Conservation (phyloP, 2,888 invertebrate species). For the Prenolepis imparis region DNA sequence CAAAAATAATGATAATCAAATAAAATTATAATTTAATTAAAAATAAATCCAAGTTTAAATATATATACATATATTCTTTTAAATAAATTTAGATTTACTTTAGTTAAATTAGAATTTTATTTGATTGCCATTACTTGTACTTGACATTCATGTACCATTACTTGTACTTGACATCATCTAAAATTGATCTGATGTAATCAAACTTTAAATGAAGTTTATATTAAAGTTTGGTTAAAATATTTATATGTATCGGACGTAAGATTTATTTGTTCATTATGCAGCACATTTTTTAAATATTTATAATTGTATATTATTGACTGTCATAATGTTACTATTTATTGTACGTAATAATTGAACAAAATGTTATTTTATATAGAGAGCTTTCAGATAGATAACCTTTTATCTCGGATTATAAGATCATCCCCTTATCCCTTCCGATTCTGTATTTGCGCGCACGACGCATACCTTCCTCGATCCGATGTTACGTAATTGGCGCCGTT, state of each 20-base stretch:
- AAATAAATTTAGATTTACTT: too few relatives aligned
- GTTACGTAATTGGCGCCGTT: slow-evolving; percentile 40
- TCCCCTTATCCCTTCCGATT: slow-evolving; percentile 12
- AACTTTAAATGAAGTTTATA: too few relatives aligned
- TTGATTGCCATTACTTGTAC: too few relatives aligned
- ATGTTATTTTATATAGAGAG: not conserved
- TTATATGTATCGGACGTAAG: too few relatives aligned
- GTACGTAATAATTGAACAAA: not conserved
- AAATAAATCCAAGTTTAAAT: not conserved
- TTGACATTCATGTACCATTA: too few relatives aligned
- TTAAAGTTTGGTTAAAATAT: too few relatives aligned
- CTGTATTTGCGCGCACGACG: slow-evolving; percentile 26
- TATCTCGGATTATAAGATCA: slow-evolving; percentile 14
- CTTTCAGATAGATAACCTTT: not conserved
- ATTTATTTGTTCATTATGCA: too few relatives aligned
- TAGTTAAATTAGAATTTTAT: too few relatives aligned
- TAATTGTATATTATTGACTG: not conserved
- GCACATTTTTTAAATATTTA: too few relatives aligned
- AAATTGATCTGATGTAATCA: too few relatives aligned
- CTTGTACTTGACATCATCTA: too few relatives aligned
- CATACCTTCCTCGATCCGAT: slow-evolving; percentile 22
- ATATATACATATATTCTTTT: too few relatives aligned
- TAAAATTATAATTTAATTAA: not conserved
- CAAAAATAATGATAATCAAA: not conserved
- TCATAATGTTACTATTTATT: not conserved